phyloP scores from a whole-genome alignment of 1,140 invertebrate genomes.

The Aculops lycopersici region DNA sequence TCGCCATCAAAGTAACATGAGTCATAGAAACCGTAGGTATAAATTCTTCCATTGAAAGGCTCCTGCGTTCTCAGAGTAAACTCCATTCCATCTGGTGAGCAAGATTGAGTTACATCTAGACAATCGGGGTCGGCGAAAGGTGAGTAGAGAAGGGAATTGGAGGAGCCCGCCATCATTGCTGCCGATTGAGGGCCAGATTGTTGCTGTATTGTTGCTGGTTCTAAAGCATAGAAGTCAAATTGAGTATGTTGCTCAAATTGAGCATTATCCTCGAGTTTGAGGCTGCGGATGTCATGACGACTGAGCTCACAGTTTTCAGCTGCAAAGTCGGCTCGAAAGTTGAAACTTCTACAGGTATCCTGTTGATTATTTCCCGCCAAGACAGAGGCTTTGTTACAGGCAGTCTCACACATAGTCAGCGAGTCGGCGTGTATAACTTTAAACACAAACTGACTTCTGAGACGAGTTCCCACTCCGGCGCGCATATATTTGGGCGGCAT shows the following conservation, averaged over 20 bases:
- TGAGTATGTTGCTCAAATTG: constrained; percentile 47
- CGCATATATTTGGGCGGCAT: constrained; percentile 12
- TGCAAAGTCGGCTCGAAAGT: constrained; percentile 16
- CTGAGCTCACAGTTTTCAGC: constrained; percentile 54
- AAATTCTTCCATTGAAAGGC: constrained; percentile 56
- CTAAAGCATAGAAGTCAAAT: constrained; percentile 52
- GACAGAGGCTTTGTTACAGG: no score
- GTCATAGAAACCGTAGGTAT: constrained; percentile 63
- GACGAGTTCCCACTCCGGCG: constrained; percentile 32
- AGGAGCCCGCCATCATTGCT: not conserved
- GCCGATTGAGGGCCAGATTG: constrained; percentile 3
- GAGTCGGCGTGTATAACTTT: constrained; percentile 34
- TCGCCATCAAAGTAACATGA: constrained; percentile 61
- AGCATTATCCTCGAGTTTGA: constrained; percentile 45
- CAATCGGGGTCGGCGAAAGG: constrained; percentile 1
- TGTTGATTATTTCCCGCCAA: not conserved
- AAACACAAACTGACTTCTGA: constrained; percentile 39
- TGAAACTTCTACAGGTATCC: constrained; percentile 46
- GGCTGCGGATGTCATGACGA: constrained; percentile 42
- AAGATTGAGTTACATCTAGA: constrained; percentile 43
- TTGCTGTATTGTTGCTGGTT: constrained; percentile 4
- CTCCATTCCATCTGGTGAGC: constrained; percentile 70
- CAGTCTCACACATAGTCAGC: constrained; percentile 37
- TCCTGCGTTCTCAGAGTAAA: constrained; percentile 53
- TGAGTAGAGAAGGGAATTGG: not conserved